These are phyloP conservation scores for Zoanthus sociatus DNA, from an alignment of 92 coral and sea anemone genomes.

Conservation along the genomic window DNA sequence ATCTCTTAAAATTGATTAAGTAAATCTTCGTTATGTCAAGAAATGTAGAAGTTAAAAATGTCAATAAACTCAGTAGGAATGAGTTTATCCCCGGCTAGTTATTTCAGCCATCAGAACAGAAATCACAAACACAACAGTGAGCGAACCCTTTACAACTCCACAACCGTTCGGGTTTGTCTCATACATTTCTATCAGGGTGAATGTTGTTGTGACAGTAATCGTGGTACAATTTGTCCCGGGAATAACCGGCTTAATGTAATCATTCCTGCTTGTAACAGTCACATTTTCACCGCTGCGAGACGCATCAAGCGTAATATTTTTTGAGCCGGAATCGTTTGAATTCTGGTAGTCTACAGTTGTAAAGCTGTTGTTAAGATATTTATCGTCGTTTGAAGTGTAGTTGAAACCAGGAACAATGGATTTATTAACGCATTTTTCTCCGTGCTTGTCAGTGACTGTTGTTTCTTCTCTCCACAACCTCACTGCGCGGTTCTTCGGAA, in stretches of 20 bases:
- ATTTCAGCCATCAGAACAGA: not conserved
- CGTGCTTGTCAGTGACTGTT: not conserved
- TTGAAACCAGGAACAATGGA: not conserved
- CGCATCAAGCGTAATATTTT: constrained; percentile 11
- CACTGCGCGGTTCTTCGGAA: constrained; percentile 29
- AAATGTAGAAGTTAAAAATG: too few species aligned
- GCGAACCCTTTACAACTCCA: not conserved
- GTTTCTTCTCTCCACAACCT: constrained; percentile 23
- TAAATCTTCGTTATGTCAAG: too few species aligned
- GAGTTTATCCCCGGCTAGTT: not conserved
- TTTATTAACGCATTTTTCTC: constrained; percentile 1
- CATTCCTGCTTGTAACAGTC: constrained; percentile 15
- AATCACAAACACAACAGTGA: not conserved
- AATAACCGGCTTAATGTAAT: constrained; percentile 14
- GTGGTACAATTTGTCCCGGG: constrained; percentile 25
- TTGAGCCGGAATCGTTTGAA: not conserved
- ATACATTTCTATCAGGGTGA: constrained; percentile 22
- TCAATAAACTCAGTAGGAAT: too few species aligned
- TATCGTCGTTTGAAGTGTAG: not conserved
- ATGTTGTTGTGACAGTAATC: not conserved
- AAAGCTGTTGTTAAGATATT: not conserved
- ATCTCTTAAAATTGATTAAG: not conserved
- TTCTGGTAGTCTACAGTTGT: constrained; percentile 7
- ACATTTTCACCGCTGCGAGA: constrained; percentile 17
- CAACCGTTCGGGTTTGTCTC: constrained; percentile 33